Evolutionary conservation across 2,888 invertebrate species (phyloP), one percentile per base, ranked within the genome.

Genomic region (Conops quadrifasciatus): DNA sequence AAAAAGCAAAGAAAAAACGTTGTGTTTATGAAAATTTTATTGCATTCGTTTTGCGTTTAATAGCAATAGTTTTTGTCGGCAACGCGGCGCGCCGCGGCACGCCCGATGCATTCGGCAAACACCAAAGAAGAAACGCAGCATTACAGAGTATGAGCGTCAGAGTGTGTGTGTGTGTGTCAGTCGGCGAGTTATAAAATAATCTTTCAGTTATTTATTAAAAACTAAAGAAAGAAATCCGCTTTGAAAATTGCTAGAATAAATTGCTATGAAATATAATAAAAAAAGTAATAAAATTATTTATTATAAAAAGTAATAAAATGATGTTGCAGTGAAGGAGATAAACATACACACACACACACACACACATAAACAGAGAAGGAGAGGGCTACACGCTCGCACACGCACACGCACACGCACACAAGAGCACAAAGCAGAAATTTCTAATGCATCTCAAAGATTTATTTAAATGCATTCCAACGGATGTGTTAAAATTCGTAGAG

Each of bases 401-500:
- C 7, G 16, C 21, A 65, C 47, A 47, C 47, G n/a, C 28, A 28
- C 45, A 63, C 45, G 13, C 36, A 36, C 36, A 7, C 36, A 9
- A 36, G 4, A 36, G 9, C 9, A 36, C 9, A 36, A 7, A 36
- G 9, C 4, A 4, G 36, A 36, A 36, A 19, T 49, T n/a, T 24
- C 58, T 58, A 58, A 58, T 58, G 58, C 28, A 24, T 28, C 24
- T 58, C 13, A 21, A 24, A 62, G 36, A 51, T 53, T 66, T 67
- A 70, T 78, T 78, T 77, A 76, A 78, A 78, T 77, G 76, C 77
- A 78, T 78, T 76, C 77, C 80, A 81, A 80, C 83, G 83, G 83
- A 83, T 83, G 83, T 83, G 83, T 83, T 83, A 83, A 83, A 83
- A 83, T 83, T 83, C 81, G 82, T 83, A 82, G 78, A 83, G 83